Evolutionary conservation across 2,888 invertebrate genomes (phyloP), one percentile per base, ranked within the genome.

Genomic region (Thyatira batis): DNA sequence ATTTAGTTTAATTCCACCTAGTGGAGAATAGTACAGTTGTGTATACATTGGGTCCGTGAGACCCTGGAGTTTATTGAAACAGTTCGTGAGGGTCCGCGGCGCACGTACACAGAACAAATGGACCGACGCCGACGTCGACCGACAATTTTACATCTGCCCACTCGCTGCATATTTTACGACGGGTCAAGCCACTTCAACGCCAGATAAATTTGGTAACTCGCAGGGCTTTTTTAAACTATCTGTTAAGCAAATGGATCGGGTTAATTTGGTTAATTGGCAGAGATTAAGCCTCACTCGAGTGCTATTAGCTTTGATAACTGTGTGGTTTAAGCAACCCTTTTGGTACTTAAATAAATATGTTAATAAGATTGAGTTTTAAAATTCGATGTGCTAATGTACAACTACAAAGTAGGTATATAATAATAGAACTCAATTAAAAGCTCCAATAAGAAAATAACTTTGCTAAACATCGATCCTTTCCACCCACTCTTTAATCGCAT

Each of bases 81-180:
- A 50, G 58, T 54, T 46, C 53, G 50, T 50, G 44, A 49, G 43
- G 44, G 50, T 9, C 8, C 49, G 49, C 51, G 43, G 51, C 50
- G 53, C 64, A 61, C 63, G 61, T 61, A 25, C 54, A 48, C 45
- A 39, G 59, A 63, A 71, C 70, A 73, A 78, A 78, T 72, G 65
- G 67, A 52, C 65, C 49, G 8, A 39, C 13, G 39, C 65, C 49
- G 8, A 39, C 13, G 39, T 39, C n/a, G 17, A 17, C 17, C 39
- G 57, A 67, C 64, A 69, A 68, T 75, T 75, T 67, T 70, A 71
- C 66, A 69, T 63, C 54, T 49, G 45, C 58, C 45, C 59, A 52
- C 61, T 54, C 61, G 54, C 64, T 77, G 76, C 70, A 73, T 78
- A 78, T 78, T 81, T 80, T 69, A 78, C 73, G 69, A 70, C 55